Base-by-base conservation (phyloP, 2,113 vertebrate species). In the Dasypus novemcinctus region DNA sequence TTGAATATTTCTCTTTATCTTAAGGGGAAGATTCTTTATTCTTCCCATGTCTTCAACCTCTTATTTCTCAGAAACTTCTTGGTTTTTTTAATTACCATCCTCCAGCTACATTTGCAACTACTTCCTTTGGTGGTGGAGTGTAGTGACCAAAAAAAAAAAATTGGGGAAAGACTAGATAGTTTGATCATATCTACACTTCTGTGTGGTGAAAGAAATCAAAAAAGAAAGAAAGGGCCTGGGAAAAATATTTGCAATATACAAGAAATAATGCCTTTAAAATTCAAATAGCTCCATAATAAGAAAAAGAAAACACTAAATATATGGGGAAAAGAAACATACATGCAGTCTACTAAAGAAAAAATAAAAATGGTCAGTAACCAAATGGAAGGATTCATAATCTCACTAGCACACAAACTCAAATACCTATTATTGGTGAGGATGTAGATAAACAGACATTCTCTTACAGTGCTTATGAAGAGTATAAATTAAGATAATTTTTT, bases 301-400 rank as follows among this genome's bases (percentile, higher is more conserved):
- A 85, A 63, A 94, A 96, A 91, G 8, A 52, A 90, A 75, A 6
- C 2, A 43, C 41, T 4, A 83, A 66, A 41, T 54, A 31, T 27
- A 46, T 59, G 57, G 27, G 17, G 46, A 29, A 21, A 61, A 72
- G 52, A 59, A 75, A 54, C 38, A 27, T 92, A 21, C 2, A 20
- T 90, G 13, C 33, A 76, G 1, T 90, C 84, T 23, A 36, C 46
- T 96, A 87, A 94, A 80, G 52, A 92, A 46, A 46, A 95, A 95
- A 66, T 95, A 86, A 89, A 91, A 52, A 71, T 49, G 59, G n/a
- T 74, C 41, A 59, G 2, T 78, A 81, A 36, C 12, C 20, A 5
- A 68, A 46, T 69, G 31, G 14, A 72, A 79, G 57, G 17, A 82
- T 91, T 14, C 15, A n/a, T 52, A 61, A 54, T 61, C 18, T 94